A percentile compares a stretch with the other conserved stretches of the same genome.
These are phyloP conservation scores for Stegostoma tigrinum DNA, from an alignment of 2,113 vertebrate genomes.

Conservation along the genomic window DNA sequence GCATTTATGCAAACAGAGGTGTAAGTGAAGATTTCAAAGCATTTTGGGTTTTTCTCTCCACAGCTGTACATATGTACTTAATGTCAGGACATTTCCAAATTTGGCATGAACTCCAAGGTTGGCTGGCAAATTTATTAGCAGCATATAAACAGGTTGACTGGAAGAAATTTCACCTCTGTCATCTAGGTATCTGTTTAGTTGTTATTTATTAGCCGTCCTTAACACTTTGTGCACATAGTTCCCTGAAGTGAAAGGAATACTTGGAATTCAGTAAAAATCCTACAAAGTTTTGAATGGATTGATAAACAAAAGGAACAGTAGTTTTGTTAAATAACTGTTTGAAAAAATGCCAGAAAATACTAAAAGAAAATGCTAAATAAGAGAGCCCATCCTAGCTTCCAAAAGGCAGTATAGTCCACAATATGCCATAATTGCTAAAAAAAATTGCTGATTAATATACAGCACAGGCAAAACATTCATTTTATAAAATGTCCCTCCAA, in stretches of 20 bases:
- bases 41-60: background rate
- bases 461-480: background rate
- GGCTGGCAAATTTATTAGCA: background rate
- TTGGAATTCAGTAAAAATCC: background rate
- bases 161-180: background rate
- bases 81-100: background rate
- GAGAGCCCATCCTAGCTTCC: background rate
- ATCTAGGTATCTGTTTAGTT: background rate
- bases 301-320: background rate
- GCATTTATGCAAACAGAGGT: background rate
- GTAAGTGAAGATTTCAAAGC: background rate
- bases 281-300: background rate
- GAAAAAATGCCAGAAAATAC: background rate
- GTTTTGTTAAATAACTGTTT: background rate
- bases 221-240: background rate
- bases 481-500: no score
- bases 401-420: background rate
- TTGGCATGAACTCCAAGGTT: background rate
- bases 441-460: background rate
- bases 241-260: background rate
- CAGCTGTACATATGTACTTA: background rate
- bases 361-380: background rate
- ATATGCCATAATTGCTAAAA: background rate
- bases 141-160: background rate
- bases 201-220: background rate